phyloP scores from a whole-genome alignment of 2,797 vertebrate species.

The Poecile montanus region DNA sequence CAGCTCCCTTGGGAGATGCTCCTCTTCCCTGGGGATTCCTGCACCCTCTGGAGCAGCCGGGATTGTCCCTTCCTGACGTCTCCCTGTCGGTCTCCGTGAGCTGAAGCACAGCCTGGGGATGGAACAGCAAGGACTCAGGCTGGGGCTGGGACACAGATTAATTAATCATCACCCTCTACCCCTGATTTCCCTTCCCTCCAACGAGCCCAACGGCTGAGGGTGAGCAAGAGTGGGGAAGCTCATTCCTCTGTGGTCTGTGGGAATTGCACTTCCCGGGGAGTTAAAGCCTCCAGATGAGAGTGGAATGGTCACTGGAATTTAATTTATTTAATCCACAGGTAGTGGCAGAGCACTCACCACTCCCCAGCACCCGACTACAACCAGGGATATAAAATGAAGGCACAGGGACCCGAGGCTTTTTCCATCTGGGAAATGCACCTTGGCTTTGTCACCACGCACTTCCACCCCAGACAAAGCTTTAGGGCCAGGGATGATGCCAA shows the following conservation, averaged over 20 bases:
- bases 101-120: fast-evolving
- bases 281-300: neutral
- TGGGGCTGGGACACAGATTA: neutral
- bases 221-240: neutral
- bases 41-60: fast-evolving
- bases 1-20: neutral
- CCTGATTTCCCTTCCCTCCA: neutral
- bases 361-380: neutral
- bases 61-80: neutral
- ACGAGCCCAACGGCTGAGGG: neutral
- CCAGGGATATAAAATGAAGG: neutral
- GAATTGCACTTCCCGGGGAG: neutral
- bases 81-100: fast-evolving
- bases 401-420: neutral
- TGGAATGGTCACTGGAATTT: neutral
- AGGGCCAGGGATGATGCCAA: neutral
- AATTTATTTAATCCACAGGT: neutral
- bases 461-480: neutral
- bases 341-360: neutral
- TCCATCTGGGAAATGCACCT: neutral
- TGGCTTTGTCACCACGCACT: neutral
- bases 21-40: neutral
- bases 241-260: neutral
- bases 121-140: neutral
- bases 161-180: neutral